Conservation (phyloP, 2,797 vertebrate genomes). For the Coregonus suidteri region DNA sequence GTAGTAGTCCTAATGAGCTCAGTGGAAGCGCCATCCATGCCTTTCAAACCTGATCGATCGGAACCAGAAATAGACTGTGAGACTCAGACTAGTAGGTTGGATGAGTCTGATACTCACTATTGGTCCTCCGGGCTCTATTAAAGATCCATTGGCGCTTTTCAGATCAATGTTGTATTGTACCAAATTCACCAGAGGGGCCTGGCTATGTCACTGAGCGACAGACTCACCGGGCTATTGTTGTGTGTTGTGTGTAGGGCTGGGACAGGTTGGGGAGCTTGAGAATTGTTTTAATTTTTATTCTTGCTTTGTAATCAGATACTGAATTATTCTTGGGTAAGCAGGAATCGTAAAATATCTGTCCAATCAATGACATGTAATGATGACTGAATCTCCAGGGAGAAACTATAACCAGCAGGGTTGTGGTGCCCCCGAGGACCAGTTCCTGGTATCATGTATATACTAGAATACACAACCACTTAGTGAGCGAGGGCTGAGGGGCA, state of each 20-base stretch:
- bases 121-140: neutral
- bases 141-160: neutral
- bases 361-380: too few species aligned
- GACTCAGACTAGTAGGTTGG: neutral
- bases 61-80: neutral
- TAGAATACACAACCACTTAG: too few species aligned
- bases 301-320: neutral
- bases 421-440: too few species aligned
- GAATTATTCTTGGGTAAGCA: neutral
- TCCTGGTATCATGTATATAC: too few species aligned
- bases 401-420: too few species aligned
- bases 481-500: too few species aligned
- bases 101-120: neutral
- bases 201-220: neutral
- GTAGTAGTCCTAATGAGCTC: slow-evolving; percentile 7
- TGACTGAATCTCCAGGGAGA: too few species aligned
- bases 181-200: neutral
- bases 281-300: neutral
- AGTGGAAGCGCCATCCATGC: neutral
- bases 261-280: neutral
- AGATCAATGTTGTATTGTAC: neutral
- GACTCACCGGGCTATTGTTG: neutral
- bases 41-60: neutral
- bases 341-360: too few species aligned
- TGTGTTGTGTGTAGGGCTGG: neutral